Evolutionary conservation across 2,797 vertebrate genomes (phyloP), one percentile per base, ranked within the genome.

Genomic region (Poecile montanus): DNA sequence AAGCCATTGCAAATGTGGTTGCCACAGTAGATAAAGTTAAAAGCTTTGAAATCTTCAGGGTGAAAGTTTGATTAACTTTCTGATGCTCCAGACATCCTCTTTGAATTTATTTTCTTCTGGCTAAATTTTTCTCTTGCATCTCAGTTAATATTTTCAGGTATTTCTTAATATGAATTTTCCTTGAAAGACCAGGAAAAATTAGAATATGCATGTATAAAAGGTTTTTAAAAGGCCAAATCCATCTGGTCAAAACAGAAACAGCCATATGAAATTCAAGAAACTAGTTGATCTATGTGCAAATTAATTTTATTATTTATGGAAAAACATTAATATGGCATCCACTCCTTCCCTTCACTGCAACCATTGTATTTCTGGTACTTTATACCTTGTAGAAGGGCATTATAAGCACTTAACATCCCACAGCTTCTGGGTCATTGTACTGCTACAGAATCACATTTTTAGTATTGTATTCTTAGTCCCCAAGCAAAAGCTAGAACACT

Each of bases 21-120:
- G 65, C 60, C 57, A 91, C 71, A 58, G 77, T 10, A 89, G 50
- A 56, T 67, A 72, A 94, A 66, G 32, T 36, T 80, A 74, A 94
- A 94, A 85, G 56, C 60, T 87, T 91, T 77, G 57, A 85, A 95
- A 91, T 54, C 53, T 79, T 83, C 60, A 63, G 72, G 22, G 65
- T 76, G 29, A 74, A 88, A 96, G 62, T 67, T 58, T 77, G 56
- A 91, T 82, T 73, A 73, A 79, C 44, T 78, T 95, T 72, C 10
- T 73, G 74, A 84, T 88, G 56, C 44, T 79, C 53, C 45, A 70
- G 66, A 65, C n/a, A 51, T 20, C 23, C 36, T 88, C 62, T 70
- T 88, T 75, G 36, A 78, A 78, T 84, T 76, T 76, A 32, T 78
- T 91, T 90, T 34, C 51, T 22, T 84, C 30, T 45, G 63, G 67